These are phyloP conservation scores for Salvelinus alpinus DNA, from an alignment of 2,113 vertebrate species.

Conservation along the genomic window DNA sequence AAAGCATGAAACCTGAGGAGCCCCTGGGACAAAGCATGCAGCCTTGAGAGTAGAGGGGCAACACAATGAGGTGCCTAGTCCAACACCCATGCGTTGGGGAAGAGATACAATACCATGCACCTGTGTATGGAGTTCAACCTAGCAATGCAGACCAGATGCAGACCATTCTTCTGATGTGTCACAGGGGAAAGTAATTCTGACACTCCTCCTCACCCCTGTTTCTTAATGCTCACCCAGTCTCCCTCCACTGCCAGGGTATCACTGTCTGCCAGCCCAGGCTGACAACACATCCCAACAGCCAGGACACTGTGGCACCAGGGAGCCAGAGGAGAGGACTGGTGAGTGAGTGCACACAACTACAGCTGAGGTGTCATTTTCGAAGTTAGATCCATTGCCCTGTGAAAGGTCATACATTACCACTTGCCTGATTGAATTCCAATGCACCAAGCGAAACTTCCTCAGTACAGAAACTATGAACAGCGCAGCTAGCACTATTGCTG, in stretches of 20 bases:
- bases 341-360: not conserved
- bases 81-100: not conserved
- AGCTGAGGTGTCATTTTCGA: not conserved
- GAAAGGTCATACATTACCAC: not conserved
- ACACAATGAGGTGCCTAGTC: conserved; percentile 9
- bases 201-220: conserved; percentile 9
- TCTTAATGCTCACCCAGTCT: not conserved
- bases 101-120: conserved; percentile 6
- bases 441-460: too few relatives aligned
- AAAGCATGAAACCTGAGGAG: not conserved
- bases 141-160: conserved; percentile 17
- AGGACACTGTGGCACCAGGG: not conserved
- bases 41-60: not conserved
- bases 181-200: not conserved
- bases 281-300: not conserved
- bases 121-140: conserved; percentile 13
- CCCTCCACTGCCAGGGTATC: not conserved
- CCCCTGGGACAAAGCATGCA: conserved; percentile 7
- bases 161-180: not conserved
- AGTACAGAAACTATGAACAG: too few relatives aligned
- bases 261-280: too few relatives aligned
- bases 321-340: not conserved
- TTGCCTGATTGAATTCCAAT: too few relatives aligned
- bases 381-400: not conserved
- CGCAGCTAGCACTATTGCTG: too few relatives aligned